Evolutionary conservation across 2,888 invertebrate species (phyloP).

Genomic region (Loripinus fragilis): DNA sequence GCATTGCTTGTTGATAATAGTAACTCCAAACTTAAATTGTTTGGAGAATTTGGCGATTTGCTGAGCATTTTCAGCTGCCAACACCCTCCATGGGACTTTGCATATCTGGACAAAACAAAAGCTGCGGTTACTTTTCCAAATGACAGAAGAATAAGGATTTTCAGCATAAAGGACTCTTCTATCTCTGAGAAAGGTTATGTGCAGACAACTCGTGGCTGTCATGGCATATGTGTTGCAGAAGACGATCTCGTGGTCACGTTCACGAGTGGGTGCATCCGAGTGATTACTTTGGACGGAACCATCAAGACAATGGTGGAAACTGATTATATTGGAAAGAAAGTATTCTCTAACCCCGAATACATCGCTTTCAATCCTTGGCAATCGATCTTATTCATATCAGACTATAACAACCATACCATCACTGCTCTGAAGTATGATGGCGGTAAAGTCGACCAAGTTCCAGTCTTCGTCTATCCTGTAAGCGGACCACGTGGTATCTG

Average conservation of each 20-base stretch:
- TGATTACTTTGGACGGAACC: slow-evolving; percentile 49
- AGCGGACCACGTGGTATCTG: slow-evolving; percentile 58
- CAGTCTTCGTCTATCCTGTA: slow-evolving; percentile 52
- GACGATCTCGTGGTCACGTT: slow-evolving; percentile 50
- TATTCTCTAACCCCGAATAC: slow-evolving; percentile 58
- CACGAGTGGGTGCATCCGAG: slow-evolving; percentile 52
- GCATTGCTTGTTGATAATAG: slow-evolving; percentile 50
- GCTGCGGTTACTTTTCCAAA: slow-evolving; percentile 57
- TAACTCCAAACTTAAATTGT: slow-evolving; percentile 48
- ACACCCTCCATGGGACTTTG: slow-evolving; percentile 56
- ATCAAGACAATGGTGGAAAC: slow-evolving; percentile 61
- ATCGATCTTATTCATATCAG: slow-evolving; percentile 46
- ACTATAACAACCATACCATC: slow-evolving; percentile 59
- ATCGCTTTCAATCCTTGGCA: slow-evolving; percentile 48
- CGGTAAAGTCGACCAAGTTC: slow-evolving; percentile 51
- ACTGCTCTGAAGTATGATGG: slow-evolving; percentile 50
- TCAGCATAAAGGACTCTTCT: slow-evolving; percentile 40
- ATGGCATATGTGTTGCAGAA: slow-evolving; percentile 47
- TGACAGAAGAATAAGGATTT: slow-evolving; percentile 54
- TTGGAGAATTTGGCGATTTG: slow-evolving; percentile 55
- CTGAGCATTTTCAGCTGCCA: slow-evolving; percentile 32
- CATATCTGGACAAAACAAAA: slow-evolving; percentile 52
- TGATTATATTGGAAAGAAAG: slow-evolving; percentile 56
- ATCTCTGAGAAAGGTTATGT: slow-evolving; percentile 43
- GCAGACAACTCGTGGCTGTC: slow-evolving; percentile 41